Evolutionary conservation across 2,888 invertebrate species (phyloP).

Genomic region (Polyommatus iphigenia): DNA sequence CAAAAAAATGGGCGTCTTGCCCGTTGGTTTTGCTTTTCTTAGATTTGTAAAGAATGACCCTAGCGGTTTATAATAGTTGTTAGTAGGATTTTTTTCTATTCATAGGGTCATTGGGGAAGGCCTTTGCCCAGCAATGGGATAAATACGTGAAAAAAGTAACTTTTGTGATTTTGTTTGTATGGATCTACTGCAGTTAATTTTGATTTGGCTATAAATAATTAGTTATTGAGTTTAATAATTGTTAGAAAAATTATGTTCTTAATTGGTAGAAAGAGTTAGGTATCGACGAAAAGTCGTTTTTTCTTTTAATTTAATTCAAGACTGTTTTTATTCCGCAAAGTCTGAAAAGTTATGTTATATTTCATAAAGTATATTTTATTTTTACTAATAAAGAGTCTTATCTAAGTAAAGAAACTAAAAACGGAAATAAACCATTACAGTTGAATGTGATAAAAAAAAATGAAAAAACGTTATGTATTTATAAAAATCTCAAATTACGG

Average conservation of each 20-base stretch:
- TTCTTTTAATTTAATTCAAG: too few species aligned
- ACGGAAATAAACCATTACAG: conserved; percentile 64
- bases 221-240: too few species aligned
- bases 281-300: too few species aligned
- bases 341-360: not conserved
- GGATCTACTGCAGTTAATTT: not conserved
- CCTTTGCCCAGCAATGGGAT: conserved; percentile 1
- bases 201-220: not conserved
- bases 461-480: conserved; percentile 61
- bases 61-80: conserved; percentile 8
- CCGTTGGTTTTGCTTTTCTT: conserved; percentile 7
- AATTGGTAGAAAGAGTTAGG: not conserved
- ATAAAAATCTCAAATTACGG: conserved; percentile 78
- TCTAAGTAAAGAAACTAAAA: conserved; percentile 39
- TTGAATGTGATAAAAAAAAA: conserved; percentile 48
- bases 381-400: not conserved
- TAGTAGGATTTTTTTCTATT: conserved; percentile 9
- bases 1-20: conserved; percentile 27
- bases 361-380: not conserved
- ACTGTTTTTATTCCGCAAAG: too few species aligned
- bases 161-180: not conserved
- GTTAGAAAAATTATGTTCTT: too few species aligned
- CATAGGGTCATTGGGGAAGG: conserved; percentile 4
- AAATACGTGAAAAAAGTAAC: not conserved
- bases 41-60: conserved; percentile 11